Evolutionary conservation across 2,797 vertebrate species (phyloP).

Genomic region (Potorous gilbertii): DNA sequence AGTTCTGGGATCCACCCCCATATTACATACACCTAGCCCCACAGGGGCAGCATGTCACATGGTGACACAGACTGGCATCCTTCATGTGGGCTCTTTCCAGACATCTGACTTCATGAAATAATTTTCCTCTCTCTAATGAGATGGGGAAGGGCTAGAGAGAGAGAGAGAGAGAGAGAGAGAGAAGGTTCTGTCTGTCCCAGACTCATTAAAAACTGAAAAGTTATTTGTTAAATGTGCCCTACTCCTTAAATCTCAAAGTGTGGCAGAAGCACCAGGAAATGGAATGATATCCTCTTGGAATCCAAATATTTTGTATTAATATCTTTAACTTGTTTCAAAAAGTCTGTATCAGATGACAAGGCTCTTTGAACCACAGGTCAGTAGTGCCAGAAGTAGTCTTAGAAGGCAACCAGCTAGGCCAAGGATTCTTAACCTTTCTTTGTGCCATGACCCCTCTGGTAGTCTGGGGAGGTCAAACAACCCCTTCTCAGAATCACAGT

Average conservation of each 20-base stretch:
- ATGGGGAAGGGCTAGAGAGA: slow-evolving; percentile 41
- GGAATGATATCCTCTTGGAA: background rate
- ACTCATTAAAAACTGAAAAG: slow-evolving; percentile 47
- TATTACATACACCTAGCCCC: slow-evolving; percentile 11
- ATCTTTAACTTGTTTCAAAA: background rate
- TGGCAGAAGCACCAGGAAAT: slow-evolving; percentile 10
- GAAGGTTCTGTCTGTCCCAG: slow-evolving; percentile 32
- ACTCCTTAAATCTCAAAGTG: slow-evolving; percentile 11
- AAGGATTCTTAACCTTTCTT: background rate
- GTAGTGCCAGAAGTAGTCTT: background rate
- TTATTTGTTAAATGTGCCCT: background rate
- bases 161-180: slow-evolving; percentile 51
- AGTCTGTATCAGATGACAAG: background rate
- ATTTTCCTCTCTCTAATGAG: slow-evolving; percentile 59
- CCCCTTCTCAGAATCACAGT: background rate
- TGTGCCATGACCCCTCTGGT: background rate
- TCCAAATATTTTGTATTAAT: background rate
- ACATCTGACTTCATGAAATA: slow-evolving; percentile 65
- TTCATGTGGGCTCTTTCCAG: slow-evolving; percentile 51
- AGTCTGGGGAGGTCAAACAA: background rate
- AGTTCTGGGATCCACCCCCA: background rate
- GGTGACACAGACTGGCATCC: slow-evolving; percentile 64
- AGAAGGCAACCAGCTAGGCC: background rate
- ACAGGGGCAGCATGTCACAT: slow-evolving; percentile 65
- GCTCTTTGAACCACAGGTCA: background rate